Evolutionary conservation across 2,113 vertebrate species (phyloP).

Genomic region (Excalfactoria chinensis): DNA sequence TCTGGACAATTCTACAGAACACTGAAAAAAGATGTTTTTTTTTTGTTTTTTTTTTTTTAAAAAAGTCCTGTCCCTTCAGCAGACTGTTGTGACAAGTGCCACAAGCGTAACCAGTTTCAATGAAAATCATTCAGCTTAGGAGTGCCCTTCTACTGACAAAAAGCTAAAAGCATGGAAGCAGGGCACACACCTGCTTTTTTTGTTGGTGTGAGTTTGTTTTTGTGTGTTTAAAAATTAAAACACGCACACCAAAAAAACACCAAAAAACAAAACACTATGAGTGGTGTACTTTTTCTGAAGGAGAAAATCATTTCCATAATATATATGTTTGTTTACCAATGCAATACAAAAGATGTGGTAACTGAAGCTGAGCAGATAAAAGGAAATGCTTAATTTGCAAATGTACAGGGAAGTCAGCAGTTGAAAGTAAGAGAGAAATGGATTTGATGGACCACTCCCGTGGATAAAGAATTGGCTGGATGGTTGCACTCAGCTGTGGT

Average conservation of each 20-base stretch:
- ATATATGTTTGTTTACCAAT: background rate
- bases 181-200: background rate
- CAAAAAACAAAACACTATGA: background rate
- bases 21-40: background rate
- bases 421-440: background rate
- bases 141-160: background rate
- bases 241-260: too few species aligned
- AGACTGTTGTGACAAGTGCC: background rate
- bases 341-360: background rate
- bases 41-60: too few species aligned
- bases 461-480: too few species aligned
- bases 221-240: background rate
- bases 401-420: background rate
- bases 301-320: background rate
- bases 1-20: background rate
- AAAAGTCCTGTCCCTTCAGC: background rate
- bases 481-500: too few species aligned
- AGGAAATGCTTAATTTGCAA: background rate
- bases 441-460: too few species aligned
- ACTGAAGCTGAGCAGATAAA: background rate
- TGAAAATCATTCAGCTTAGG: background rate
- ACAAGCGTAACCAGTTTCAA: background rate
- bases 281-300: background rate
- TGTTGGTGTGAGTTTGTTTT: background rate
- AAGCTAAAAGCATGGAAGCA: background rate